Evolutionary conservation across 2,113 vertebrate genomes (phyloP).

Genomic region (Pungitius pungitius): DNA sequence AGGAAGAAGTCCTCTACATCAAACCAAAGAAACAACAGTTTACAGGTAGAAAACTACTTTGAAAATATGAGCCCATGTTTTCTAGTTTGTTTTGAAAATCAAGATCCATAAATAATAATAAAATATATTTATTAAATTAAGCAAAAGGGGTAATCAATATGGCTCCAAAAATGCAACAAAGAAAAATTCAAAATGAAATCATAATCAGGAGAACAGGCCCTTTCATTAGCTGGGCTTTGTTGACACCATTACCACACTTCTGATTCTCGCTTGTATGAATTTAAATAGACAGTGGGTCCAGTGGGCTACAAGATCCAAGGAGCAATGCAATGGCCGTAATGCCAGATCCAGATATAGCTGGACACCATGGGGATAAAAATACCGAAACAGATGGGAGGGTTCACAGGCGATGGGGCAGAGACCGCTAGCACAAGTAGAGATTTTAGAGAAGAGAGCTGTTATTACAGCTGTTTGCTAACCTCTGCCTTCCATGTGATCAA

Average conservation of each 20-base stretch:
- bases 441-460: constrained; percentile 69
- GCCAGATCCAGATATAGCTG: constrained; percentile 74
- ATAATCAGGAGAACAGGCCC: background rate
- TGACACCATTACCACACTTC: constrained; percentile 52
- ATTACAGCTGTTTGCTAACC: constrained; percentile 72
- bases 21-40: background rate
- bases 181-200: constrained; percentile 14
- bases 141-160: background rate
- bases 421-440: constrained; percentile 61
- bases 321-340: constrained; percentile 53
- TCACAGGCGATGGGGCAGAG: constrained; percentile 57
- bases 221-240: constrained; percentile 19
- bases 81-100: constrained; percentile 7
- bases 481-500: constrained; percentile 68
- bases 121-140: background rate
- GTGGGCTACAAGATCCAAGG: constrained; percentile 29
- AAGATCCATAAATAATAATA: background rate
- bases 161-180: constrained; percentile 1
- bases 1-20: constrained; percentile 23
- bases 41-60: background rate
- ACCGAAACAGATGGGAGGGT: constrained; percentile 74
- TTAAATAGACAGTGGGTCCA: constrained; percentile 43
- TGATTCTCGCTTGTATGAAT: constrained; percentile 29
- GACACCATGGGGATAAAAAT: constrained; percentile 77
- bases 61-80: background rate